Evolutionary conservation across 2,797 vertebrate species (phyloP), one percentile per base, ranked within the genome.

Genomic region (Trematomus bernacchii): DNA sequence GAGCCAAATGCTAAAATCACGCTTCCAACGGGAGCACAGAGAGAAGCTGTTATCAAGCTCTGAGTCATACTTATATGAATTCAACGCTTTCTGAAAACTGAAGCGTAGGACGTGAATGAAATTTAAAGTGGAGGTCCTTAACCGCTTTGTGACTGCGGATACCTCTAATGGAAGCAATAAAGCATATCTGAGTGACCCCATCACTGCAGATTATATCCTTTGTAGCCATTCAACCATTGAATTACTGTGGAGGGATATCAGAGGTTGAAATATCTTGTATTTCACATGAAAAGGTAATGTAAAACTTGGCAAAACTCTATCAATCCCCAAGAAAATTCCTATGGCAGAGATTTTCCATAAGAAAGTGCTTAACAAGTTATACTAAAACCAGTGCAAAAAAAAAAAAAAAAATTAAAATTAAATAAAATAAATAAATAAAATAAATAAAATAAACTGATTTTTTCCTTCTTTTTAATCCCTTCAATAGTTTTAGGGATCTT

Each of bases 1-100:
- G 71, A 30, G 47, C 55, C 58, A 66, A 83, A 66, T 73, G 73
- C 61, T 46, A 71, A 68, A 61, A 18, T 18, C 44, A 59, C 0
- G 3, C n/a, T 69, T 42, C 52, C 30, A 61, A 59, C 23, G 19
- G 44, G 10, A 47, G 68, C 33, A 50, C 16, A 60, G 18, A 60
- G 19, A 72, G 27, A 79, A 23, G 59, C 62, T 61, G 57, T 48
- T 70, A 66, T 82, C 76, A 53, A 47, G 48, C 19, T 57, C 75
- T 13, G 64, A 85, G 74, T 84, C 76, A 73, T 1, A 6, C 46
- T 66, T 27, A 44, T 46, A 68, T 15, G 11, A 4, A 40, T 61
- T 68, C 16, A 61, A 40, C 10, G 3, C 12, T 43, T 52, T 67
- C 44, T 60, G 16, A 60, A 30, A 48, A 55, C 33, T 60, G 19